phyloP scores from a whole-genome alignment of 2,113 vertebrate genomes.

The Hippolais icterina region DNA sequence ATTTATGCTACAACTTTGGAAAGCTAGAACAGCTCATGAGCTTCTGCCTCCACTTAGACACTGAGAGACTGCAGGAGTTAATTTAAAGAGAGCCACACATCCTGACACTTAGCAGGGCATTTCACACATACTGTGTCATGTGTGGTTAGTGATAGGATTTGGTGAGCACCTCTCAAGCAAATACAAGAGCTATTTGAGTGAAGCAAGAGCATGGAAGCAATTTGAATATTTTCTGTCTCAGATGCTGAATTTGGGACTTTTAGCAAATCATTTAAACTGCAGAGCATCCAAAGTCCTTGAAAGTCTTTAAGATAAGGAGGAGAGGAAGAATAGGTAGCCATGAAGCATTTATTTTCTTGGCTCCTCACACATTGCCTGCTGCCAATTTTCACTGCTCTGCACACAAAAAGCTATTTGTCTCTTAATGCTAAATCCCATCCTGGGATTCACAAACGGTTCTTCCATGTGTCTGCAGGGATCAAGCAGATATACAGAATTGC shows the following conservation, averaged over 20 bases:
- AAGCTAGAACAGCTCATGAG: background rate
- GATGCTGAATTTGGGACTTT: background rate
- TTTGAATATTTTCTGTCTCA: background rate
- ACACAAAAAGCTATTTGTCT: constrained; percentile 1
- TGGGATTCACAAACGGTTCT: background rate
- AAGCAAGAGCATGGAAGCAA: background rate
- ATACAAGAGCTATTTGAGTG: background rate
- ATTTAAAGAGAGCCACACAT: background rate
- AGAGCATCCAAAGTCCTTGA: background rate
- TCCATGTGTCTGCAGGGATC: background rate
- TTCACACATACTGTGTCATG: background rate
- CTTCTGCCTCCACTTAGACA: background rate
- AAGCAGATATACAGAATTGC: background rate
- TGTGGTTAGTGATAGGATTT: background rate
- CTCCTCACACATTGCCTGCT: background rate
- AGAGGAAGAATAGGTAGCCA: background rate
- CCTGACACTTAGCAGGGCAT: background rate
- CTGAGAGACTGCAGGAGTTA: background rate
- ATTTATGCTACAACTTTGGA: background rate
- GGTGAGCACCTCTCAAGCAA: background rate
- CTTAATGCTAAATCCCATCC: background rate
- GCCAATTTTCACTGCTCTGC: constrained; percentile 1
- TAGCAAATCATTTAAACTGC: background rate
- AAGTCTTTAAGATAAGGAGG: constrained; percentile 6
- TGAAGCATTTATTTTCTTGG: constrained; percentile 23